A percentile compares a stretch with the other conserved stretches of the same genome.
Evolutionary conservation across 2,888 invertebrate species (phyloP).

Genomic region (Trachelus tabidus): DNA sequence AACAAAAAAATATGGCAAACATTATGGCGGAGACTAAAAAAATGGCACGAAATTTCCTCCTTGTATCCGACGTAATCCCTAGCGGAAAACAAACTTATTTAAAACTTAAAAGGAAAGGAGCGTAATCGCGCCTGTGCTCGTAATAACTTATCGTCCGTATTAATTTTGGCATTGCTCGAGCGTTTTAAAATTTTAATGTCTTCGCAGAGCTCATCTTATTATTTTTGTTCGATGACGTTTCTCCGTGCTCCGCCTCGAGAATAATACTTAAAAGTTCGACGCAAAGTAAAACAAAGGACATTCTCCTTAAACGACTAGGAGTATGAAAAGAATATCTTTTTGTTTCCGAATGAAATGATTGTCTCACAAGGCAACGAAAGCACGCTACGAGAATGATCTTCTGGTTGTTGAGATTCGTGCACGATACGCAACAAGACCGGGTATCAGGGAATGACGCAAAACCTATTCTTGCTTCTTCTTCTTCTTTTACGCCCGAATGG

Average conservation of each 20-base stretch:
- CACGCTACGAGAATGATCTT: background rate
- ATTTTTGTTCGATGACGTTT: background rate
- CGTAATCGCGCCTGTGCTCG: background rate
- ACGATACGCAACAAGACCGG: background rate
- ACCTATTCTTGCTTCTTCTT: background rate
- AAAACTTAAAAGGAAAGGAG: background rate
- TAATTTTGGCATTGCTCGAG: background rate
- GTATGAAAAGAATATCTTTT: background rate
- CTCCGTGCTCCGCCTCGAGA: background rate
- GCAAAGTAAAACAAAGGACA: background rate
- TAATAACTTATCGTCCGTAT: background rate
- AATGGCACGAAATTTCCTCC: conserved; percentile 35
- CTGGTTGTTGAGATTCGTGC: background rate
- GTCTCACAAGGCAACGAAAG: background rate
- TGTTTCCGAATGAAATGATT: background rate
- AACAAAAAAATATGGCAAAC: conserved; percentile 42
- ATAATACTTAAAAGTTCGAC: background rate
- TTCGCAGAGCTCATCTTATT: background rate
- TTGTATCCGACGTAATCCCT: background rate
- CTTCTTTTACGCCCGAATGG: background rate
- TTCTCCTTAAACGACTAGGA: background rate
- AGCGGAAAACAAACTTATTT: background rate
- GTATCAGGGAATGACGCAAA: background rate
- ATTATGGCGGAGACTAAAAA: conserved; percentile 39
- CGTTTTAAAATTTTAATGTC: background rate